Base-by-base conservation (phyloP, 2,797 vertebrate genomes). In the Arremon brunneinucha region DNA sequence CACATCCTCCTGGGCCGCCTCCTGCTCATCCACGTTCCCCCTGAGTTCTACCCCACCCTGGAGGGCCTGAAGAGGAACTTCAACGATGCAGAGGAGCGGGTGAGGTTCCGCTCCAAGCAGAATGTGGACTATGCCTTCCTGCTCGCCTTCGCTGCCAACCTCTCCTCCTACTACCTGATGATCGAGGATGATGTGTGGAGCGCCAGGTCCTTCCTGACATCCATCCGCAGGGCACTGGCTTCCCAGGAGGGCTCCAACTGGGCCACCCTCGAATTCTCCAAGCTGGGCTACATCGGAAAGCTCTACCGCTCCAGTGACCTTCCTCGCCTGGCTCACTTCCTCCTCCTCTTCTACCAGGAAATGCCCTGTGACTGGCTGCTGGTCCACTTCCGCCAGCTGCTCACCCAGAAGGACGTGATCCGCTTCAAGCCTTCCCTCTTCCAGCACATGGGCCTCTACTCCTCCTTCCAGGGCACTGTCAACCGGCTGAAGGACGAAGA, bases 281-380 rank as follows among this genome's bases (percentile, higher is more conserved):
- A 96, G 65, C 97, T 99, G 35, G 98, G 98, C 35, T 98, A 98
- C 90, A 99, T 99, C 0, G 99, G 99, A 5, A 99, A 99, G 84
- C 98, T 99, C 24, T 98, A 99, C 92, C 98, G 56, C 68, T 98
- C 98, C 4, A 90, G 64, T 0, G 97, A 99, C 55, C 97, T 99
- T 35, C 97, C 98, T 57, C 97, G 93, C 32, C 96, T 99, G 83
- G 97, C 98, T 6, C 96, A 96, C 15, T 99, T 99, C 87, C 98
- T 99, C 26, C 97, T 98, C 70, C 97, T 99, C n/a, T 99, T 99
- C 95, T 98, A 98, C 83, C 98, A 98, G 95, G 98, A 99, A 90
- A 98, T 98, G 98, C 98, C 99, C 2, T 98, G 98, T 0, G 98
- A 99, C 89, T 98, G 98, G 97, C 94, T 99, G 74, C 96, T 99